These are phyloP conservation scores for Neopelma chrysocephalum DNA, from an alignment of 2,797 vertebrate genomes.

Conservation along the genomic window DNA sequence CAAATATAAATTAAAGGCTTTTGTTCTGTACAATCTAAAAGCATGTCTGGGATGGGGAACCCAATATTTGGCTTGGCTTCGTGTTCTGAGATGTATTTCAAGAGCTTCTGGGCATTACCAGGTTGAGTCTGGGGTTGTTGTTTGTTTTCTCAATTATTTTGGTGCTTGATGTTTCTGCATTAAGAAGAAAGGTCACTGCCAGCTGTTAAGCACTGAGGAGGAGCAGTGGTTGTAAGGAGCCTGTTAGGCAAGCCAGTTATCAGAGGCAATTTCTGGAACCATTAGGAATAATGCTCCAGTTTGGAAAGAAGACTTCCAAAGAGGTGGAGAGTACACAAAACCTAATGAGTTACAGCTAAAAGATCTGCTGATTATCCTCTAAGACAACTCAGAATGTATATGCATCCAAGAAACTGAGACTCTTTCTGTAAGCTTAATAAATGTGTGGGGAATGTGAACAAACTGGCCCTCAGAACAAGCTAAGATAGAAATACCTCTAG, in stretches of 20 bases:
- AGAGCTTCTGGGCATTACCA: conserved; percentile 30
- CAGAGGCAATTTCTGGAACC: not conserved
- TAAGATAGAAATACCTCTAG: not conserved
- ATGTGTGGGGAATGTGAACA: not conserved
- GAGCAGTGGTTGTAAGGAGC: not conserved
- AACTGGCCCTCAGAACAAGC: not conserved
- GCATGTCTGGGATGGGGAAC: not conserved
- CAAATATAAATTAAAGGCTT: conserved; percentile 60
- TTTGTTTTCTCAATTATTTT: conserved; percentile 41
- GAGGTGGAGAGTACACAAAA: not conserved
- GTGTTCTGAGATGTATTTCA: conserved; percentile 29
- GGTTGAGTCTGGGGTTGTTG: not conserved
- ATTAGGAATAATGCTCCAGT: not conserved
- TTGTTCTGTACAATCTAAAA: conserved; percentile 56
- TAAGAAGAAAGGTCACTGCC: not conserved
- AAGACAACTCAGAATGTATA: not conserved
- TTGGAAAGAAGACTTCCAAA: not conserved
- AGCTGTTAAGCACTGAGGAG: not conserved
- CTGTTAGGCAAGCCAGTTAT: not conserved
- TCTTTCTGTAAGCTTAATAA: not conserved
- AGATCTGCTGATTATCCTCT: not conserved
- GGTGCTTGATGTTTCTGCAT: not conserved
- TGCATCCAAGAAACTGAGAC: not conserved
- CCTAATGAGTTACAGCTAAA: not conserved
- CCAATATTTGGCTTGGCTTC: conserved; percentile 44